Conservation (phyloP, 2,888 invertebrate genomes). For the Acrocyrtus sp. region DNA sequence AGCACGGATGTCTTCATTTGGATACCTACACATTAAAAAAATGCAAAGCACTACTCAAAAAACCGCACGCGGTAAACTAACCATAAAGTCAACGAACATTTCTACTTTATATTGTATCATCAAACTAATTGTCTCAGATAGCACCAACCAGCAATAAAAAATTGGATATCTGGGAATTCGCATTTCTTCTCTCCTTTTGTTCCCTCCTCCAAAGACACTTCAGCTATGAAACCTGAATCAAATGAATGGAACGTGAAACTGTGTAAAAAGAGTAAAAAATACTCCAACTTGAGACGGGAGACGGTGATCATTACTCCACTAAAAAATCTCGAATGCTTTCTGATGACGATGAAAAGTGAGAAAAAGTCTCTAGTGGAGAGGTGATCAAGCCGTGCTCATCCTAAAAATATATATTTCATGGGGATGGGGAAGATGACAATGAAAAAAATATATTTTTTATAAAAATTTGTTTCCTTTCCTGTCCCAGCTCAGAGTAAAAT, state of each 20-base stretch:
- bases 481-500: too few species aligned
- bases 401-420: too few species aligned
- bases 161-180: neutral
- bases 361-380: neutral
- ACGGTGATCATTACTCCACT: neutral
- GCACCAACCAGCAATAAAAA: neutral
- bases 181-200: conserved; percentile 1
- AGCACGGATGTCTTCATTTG: too few species aligned
- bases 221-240: too few species aligned
- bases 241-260: neutral
- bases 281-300: neutral
- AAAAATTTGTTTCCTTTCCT: neutral
- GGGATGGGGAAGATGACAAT: conserved; percentile 16
- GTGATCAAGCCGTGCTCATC: too few species aligned
- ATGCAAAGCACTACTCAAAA: too few species aligned
- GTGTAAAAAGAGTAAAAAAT: too few species aligned
- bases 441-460: neutral
- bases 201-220: too few species aligned
- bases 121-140: too few species aligned
- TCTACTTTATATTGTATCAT: too few species aligned
- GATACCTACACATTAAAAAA: too few species aligned
- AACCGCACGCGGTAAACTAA: conserved; percentile 47
- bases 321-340: conserved; percentile 3
- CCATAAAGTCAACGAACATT: too few species aligned
- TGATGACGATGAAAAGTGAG: conserved; percentile 10